phyloP scores from a whole-genome alignment of 2,888 invertebrate species.

The Tineola bisselliella region DNA sequence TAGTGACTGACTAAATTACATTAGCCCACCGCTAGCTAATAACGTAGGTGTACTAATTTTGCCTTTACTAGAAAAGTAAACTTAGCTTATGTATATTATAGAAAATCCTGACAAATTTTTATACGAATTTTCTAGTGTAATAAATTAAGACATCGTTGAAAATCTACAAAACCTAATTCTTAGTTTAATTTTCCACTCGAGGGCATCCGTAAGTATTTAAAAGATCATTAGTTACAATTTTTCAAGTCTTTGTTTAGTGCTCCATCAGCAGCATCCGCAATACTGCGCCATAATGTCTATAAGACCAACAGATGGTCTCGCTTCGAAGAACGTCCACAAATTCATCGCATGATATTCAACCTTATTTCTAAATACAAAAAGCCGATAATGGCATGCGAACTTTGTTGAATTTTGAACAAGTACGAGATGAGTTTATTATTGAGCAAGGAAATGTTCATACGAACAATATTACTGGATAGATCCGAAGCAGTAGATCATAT shows the following conservation, averaged over 20 bases:
- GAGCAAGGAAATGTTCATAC: slow-evolving; percentile 46
- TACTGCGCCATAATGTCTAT: slow-evolving; percentile 48
- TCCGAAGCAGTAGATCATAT: slow-evolving; percentile 14
- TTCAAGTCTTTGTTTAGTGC: slow-evolving; percentile 25
- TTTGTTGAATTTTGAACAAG: slow-evolving; percentile 29
- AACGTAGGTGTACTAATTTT: too few relatives aligned
- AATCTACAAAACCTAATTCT: neutral
- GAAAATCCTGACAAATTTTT: neutral
- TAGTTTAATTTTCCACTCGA: neutral
- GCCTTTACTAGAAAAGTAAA: too few relatives aligned
- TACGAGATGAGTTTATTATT: slow-evolving; percentile 38
- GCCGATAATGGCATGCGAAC: slow-evolving; percentile 22
- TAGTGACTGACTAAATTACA: too few relatives aligned
- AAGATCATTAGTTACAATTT: slow-evolving; percentile 11
- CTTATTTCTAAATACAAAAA: slow-evolving; percentile 22
- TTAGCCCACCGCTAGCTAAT: too few relatives aligned
- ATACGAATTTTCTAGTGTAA: neutral
- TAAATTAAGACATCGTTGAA: neutral
- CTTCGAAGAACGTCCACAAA: slow-evolving; percentile 42
- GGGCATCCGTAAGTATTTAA: neutral
- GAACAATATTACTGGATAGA: slow-evolving; percentile 38
- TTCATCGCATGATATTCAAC: slow-evolving; percentile 22
- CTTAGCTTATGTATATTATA: too few relatives aligned
- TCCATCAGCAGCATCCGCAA: slow-evolving; percentile 31
- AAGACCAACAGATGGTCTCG: slow-evolving; percentile 53